Conservation (phyloP, 2,797 vertebrate species). For the Phrynocephalus forsythii region DNA sequence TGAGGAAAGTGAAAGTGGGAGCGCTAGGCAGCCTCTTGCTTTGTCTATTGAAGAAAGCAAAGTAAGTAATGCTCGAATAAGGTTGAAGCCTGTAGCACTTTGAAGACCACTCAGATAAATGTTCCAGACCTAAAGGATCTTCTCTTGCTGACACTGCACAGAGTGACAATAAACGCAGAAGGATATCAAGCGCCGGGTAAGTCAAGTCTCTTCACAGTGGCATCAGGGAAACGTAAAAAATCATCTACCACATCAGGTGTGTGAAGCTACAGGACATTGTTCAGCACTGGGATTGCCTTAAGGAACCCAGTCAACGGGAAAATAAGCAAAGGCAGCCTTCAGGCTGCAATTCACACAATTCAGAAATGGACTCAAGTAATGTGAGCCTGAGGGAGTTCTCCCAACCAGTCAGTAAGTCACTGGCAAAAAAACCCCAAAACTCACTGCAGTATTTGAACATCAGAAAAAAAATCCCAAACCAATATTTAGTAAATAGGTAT, state of each 20-base stretch:
- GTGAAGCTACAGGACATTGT: background rate
- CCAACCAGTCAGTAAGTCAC: background rate
- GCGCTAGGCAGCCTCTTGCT: no score
- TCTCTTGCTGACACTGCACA: background rate
- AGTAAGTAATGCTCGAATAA: no score
- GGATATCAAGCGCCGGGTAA: no score
- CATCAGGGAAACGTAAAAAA: background rate
- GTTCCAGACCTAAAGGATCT: background rate
- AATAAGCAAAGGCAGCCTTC: background rate
- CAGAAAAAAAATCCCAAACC: background rate
- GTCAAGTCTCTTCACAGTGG: background rate
- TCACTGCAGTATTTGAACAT: background rate
- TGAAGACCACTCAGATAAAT: background rate
- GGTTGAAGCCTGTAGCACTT: background rate
- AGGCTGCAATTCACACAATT: background rate
- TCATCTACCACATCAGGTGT: background rate
- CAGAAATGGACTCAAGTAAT: conserved; percentile 3
- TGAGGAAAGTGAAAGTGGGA: no score
- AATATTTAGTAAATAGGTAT: background rate
- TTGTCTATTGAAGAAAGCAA: no score
- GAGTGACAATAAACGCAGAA: background rate
- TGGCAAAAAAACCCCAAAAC: background rate
- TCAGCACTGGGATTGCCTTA: background rate
- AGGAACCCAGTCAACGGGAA: background rate
- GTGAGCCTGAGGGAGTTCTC: background rate